Conservation (phyloP, 2,888 invertebrate species). For the Cerastoderma edule region DNA sequence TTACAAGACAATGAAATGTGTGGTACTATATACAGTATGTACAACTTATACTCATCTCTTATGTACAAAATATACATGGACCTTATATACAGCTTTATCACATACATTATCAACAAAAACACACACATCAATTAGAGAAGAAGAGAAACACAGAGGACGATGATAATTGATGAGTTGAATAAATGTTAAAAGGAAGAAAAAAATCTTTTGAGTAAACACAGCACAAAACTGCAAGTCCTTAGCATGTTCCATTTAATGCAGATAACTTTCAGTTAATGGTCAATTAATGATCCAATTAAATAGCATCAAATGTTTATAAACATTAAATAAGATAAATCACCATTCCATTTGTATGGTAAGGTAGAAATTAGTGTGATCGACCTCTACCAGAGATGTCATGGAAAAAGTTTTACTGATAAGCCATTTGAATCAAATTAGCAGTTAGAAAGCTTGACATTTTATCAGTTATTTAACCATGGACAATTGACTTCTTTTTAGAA, state of each 20-base stretch:
- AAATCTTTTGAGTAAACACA: no score
- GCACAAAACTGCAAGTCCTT: no score
- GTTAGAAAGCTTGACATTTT: no score
- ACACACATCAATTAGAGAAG: background rate
- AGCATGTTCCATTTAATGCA: no score
- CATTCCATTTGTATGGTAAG: no score
- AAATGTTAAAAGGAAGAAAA: background rate
- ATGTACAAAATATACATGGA: slow-evolving; percentile 29
- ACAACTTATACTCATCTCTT: slow-evolving; percentile 23
- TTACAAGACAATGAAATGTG: slow-evolving; percentile 41
- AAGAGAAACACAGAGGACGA: background rate
- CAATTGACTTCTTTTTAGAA: no score
- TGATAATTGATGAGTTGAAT: background rate
- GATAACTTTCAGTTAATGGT: no score
- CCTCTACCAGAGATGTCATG: background rate
- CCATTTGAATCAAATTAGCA: background rate
- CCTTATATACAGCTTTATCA: slow-evolving; percentile 11
- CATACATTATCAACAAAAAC: slow-evolving; percentile 12
- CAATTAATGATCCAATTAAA: no score
- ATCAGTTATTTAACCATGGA: no score
- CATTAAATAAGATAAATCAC: no score
- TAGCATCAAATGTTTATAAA: no score
- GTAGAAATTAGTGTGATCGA: background rate
- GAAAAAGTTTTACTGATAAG: background rate
- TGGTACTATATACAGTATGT: slow-evolving; percentile 28